These are phyloP conservation scores for Acanthis flammea DNA, from an alignment of 2,797 vertebrate genomes.

Conservation along the genomic window DNA sequence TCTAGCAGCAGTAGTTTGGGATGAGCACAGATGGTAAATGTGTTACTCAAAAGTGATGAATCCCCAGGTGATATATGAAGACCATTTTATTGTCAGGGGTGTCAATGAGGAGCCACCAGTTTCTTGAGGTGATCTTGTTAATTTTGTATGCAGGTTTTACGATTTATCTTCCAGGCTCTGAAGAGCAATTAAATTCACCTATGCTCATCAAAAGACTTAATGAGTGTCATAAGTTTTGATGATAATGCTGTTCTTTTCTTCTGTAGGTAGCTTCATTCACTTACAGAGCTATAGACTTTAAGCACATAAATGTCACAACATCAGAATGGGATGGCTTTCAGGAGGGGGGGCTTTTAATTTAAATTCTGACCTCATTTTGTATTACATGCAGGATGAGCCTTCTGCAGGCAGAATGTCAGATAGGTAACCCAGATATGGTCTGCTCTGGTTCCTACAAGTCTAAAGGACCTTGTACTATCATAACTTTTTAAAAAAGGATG, in stretches of 20 bases:
- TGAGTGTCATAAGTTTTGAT: slow-evolving; percentile 42
- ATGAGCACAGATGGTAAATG: slow-evolving; percentile 29
- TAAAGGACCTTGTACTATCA: not conserved
- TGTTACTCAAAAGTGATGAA: slow-evolving; percentile 13
- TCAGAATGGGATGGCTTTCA: not conserved
- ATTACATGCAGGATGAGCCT: not conserved
- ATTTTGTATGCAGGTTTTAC: slow-evolving; percentile 29
- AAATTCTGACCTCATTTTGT: not conserved
- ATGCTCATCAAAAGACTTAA: slow-evolving; percentile 48
- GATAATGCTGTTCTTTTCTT: slow-evolving; percentile 26
- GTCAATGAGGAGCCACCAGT: not conserved
- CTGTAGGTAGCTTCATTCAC: not conserved
- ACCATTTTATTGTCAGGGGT: not conserved
- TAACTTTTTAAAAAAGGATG: not conserved
- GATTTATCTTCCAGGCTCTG: slow-evolving; percentile 31
- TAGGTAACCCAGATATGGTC: not conserved
- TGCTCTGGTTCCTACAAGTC: not conserved
- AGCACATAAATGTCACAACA: not conserved
- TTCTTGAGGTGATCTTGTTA: slow-evolving; percentile 36
- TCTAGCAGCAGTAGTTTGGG: not conserved
- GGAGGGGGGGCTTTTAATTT: not conserved
- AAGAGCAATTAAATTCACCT: slow-evolving; percentile 53
- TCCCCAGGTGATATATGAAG: not conserved
- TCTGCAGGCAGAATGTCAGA: not conserved
- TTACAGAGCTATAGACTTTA: not conserved